Conservation (phyloP, 1,140 invertebrate genomes). For the Eriocheir sinensis region DNA sequence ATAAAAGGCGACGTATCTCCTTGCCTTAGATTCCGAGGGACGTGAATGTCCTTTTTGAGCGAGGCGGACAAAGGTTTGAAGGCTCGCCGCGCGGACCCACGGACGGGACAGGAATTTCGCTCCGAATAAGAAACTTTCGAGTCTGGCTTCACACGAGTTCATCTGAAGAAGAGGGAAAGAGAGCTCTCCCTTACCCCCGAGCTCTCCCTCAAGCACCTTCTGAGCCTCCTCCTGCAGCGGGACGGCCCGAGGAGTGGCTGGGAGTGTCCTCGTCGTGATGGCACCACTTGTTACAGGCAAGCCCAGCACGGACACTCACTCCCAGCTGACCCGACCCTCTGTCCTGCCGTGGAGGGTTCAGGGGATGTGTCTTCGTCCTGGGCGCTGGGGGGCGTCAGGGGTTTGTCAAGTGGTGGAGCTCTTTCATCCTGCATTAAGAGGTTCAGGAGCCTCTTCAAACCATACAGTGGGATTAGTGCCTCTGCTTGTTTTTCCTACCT, state of each 20-base stretch:
- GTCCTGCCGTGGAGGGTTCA: background rate
- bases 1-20: too few relatives aligned
- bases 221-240: background rate
- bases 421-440: too few relatives aligned
- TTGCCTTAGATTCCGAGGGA: background rate
- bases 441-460: too few relatives aligned
- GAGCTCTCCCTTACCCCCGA: background rate
- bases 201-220: background rate
- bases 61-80: background rate
- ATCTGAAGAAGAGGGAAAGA: background rate
- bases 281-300: background rate
- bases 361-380: too few relatives aligned
- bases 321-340: background rate
- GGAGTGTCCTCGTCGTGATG: background rate
- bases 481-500: too few relatives aligned
- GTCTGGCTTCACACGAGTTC: background rate
- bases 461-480: too few relatives aligned
- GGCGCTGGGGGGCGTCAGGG: too few relatives aligned
- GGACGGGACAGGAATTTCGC: constrained; percentile 8
- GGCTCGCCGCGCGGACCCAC: background rate
- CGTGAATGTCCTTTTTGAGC: background rate
- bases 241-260: background rate
- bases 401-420: too few relatives aligned
- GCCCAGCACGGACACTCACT: background rate
- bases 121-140: background rate